Evolutionary conservation across 1,140 invertebrate genomes (phyloP).

Genomic region (Anastrepha ludens): DNA sequence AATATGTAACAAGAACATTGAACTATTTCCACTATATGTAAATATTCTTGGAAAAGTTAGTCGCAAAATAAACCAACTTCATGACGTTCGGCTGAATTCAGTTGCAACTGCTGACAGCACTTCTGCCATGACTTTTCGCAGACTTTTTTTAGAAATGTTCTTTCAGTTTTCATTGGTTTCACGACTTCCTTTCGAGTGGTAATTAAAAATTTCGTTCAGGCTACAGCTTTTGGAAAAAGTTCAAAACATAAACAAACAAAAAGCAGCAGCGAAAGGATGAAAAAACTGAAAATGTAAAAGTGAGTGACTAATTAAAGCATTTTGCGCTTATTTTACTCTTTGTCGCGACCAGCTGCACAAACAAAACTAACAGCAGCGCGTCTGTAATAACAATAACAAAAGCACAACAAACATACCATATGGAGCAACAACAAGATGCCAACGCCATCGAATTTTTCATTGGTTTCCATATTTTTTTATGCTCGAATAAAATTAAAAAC

Average conservation of each 20-base stretch:
- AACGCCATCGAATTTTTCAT: not conserved
- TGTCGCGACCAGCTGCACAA: constrained; percentile 17
- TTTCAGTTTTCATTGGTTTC: constrained; percentile 36
- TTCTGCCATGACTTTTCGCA: not conserved
- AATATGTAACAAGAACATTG: not conserved
- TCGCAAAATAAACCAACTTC: constrained; percentile 7
- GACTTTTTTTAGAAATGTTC: not conserved
- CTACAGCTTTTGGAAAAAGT: constrained; percentile 9
- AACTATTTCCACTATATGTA: not conserved
- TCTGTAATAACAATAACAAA: not conserved
- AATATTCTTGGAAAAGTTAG: constrained; percentile 39
- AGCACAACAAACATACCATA: not conserved
- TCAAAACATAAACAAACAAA: not conserved
- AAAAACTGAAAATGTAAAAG: not conserved
- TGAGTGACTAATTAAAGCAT: constrained; percentile 43
- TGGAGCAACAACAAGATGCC: not conserved
- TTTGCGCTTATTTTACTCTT: constrained; percentile 36
- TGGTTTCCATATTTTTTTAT: not conserved
- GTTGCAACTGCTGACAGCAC: not conserved
- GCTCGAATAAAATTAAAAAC: not conserved
- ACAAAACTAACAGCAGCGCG: not conserved
- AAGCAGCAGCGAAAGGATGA: not conserved
- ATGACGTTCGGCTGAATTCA: constrained; percentile 10
- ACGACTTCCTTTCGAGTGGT: constrained; percentile 47
- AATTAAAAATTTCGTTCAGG: constrained; percentile 38